Conservation (phyloP, 23 tunicate genomes). For the Oikopleura dioica region DNA sequence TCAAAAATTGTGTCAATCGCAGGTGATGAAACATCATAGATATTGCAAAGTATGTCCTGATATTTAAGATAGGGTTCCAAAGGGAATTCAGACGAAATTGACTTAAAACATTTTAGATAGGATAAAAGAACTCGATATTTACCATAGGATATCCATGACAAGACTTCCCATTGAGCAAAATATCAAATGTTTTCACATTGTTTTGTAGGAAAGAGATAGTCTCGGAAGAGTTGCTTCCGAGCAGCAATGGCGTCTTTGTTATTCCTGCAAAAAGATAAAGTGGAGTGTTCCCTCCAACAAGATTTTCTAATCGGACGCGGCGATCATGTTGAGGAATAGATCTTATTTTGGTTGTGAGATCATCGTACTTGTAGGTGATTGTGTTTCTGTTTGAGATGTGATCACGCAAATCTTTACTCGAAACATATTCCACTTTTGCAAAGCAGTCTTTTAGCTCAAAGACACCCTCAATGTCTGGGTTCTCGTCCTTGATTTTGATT, state of each 20-base stretch:
- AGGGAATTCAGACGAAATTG: too few relatives aligned
- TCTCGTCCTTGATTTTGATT: not conserved
- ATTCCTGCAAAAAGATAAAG: not conserved
- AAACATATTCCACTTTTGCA: slow-evolving; percentile 6
- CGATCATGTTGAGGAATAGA: not conserved
- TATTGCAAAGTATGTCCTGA: too few relatives aligned
- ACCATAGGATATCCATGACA: slow-evolving; percentile 14
- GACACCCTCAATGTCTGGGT: not conserved
- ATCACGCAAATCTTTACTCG: not conserved
- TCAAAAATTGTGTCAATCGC: too few relatives aligned
- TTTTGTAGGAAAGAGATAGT: not conserved
- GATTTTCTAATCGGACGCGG: not conserved
- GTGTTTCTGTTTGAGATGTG: not conserved
- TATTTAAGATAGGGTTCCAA: too few relatives aligned
- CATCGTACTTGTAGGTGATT: slow-evolving; percentile 3
- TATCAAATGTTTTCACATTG: not conserved
- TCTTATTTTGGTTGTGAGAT: not conserved
- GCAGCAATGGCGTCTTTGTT: not conserved
- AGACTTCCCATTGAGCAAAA: not conserved
- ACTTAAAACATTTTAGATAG: too few relatives aligned
- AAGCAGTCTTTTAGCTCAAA: not conserved
- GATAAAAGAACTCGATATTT: too few relatives aligned
- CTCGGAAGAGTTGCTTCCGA: not conserved
- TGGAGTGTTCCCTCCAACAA: not conserved
- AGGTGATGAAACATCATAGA: too few relatives aligned